phyloP scores from a whole-genome alignment of 1,140 invertebrate genomes.

The Leptopilina boulardi region DNA sequence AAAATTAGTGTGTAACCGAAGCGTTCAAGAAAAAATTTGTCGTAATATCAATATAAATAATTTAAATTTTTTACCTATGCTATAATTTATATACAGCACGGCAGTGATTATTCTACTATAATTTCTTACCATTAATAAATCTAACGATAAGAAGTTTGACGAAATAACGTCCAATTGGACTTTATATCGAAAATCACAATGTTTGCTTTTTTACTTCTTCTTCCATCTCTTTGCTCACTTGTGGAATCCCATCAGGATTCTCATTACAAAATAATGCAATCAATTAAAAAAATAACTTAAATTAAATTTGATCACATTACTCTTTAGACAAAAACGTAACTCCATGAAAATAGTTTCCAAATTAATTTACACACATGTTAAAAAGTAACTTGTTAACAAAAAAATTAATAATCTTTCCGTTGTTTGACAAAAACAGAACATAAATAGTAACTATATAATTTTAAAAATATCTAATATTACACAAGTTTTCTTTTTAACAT shows the following conservation, averaged over 20 bases:
- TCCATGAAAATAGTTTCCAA: not conserved
- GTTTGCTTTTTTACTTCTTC: constrained; percentile 42
- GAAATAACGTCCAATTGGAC: constrained; percentile 39
- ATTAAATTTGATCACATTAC: constrained; percentile 40
- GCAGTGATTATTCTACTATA: constrained; percentile 71
- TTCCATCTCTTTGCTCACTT: constrained; percentile 19
- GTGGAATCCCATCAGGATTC: constrained; percentile 45
- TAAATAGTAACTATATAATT: no score
- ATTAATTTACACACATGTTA: not conserved
- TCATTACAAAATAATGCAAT: constrained; percentile 22
- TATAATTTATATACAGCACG: constrained; percentile 70
- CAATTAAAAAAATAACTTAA: constrained; percentile 34
- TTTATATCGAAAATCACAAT: constrained; percentile 53
- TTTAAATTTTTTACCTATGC: constrained; percentile 55
- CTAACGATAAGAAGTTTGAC: constrained; percentile 51
- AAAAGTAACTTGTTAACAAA: not conserved
- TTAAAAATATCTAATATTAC: not conserved
- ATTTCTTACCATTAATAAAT: constrained; percentile 53
- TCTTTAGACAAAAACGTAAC: not conserved
- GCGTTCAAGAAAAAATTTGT: constrained; percentile 43
- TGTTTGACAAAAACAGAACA: no score
- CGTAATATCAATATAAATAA: constrained; percentile 43
- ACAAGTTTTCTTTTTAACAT: not conserved
- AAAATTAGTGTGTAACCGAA: not conserved
- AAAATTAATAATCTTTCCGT: no score